Conservation (phyloP, 2,888 invertebrate genomes). For the Periphyllus acericola region DNA sequence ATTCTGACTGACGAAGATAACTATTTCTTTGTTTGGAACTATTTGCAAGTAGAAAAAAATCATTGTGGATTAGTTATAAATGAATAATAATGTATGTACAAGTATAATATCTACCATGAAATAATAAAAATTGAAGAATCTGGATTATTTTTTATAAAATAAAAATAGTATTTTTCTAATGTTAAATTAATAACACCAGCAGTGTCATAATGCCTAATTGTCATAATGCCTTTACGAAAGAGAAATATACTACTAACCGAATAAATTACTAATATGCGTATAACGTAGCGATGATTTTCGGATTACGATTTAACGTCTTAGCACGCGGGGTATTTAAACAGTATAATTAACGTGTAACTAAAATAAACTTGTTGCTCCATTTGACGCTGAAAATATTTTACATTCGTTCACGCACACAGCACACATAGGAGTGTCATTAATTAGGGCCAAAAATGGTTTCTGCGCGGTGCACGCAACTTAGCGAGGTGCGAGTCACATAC, state of each 20-base stretch:
- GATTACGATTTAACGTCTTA: not conserved
- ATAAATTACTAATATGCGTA: not conserved
- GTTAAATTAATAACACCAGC: too few species aligned
- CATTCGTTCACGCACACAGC: not conserved
- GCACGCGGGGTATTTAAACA: not conserved
- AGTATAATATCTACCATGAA: too few species aligned
- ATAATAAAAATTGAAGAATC: too few species aligned
- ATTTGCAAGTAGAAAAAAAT: too few species aligned
- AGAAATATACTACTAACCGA: not conserved
- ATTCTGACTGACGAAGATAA: too few species aligned
- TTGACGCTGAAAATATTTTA: not conserved
- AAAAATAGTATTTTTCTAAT: too few species aligned
- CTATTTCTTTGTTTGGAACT: too few species aligned
- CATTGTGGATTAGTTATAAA: too few species aligned
- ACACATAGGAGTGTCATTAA: not conserved
- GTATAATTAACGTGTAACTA: not conserved
- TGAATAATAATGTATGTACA: too few species aligned
- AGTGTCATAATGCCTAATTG: too few species aligned
- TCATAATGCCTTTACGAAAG: too few species aligned
- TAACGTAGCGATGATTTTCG: not conserved
- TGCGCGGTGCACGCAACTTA: not conserved
- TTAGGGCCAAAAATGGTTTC: not conserved
- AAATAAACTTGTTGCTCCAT: not conserved
- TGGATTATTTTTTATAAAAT: too few species aligned
- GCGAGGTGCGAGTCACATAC: constrained; percentile 28